A percentile compares a stretch with the other conserved stretches of the same genome.
Evolutionary conservation across 2,797 vertebrate genomes (phyloP).

Genomic region (Microctenopoma stevenorrisi): DNA sequence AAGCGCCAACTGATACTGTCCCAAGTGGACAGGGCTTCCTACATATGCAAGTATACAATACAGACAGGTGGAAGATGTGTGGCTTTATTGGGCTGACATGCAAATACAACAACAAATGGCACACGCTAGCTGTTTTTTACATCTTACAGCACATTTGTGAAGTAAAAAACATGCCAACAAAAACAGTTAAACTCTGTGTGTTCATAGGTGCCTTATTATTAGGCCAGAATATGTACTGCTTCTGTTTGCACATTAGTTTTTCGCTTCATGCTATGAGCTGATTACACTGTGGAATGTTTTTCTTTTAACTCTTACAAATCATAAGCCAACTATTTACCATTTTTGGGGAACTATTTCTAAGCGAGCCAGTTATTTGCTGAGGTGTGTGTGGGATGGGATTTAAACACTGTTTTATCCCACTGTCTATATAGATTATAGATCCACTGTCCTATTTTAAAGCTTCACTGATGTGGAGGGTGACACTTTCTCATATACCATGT

Average conservation of each 20-base stretch:
- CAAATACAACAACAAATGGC: slow-evolving; percentile 15
- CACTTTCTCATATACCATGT: too few relatives aligned
- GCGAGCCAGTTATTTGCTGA: too few relatives aligned
- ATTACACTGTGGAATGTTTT: neutral
- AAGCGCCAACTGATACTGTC: slow-evolving; percentile 32
- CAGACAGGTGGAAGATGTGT: neutral
- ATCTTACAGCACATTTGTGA: too few relatives aligned
- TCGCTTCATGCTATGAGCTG: too few relatives aligned
- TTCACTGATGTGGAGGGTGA: neutral
- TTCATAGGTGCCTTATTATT: too few relatives aligned
- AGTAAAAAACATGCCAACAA: slow-evolving; percentile 1
- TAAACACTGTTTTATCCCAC: neutral
- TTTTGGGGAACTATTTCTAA: too few relatives aligned
- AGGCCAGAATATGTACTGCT: too few relatives aligned
- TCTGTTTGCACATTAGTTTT: too few relatives aligned
- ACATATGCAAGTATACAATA: neutral
- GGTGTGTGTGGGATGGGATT: neutral
- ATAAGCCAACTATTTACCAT: neutral
- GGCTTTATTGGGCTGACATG: slow-evolving; percentile 20
- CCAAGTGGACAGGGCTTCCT: slow-evolving; percentile 25
- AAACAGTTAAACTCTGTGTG: slow-evolving; percentile 27
- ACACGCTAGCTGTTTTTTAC: neutral
- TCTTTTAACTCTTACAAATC: neutral
- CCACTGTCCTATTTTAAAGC: neutral
- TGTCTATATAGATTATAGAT: neutral